Percentiles rank a stretch among this genome's conserved stretches.
Evolutionary conservation across 2,888 invertebrate species (phyloP).

Genomic region (Dryobota labecula): DNA sequence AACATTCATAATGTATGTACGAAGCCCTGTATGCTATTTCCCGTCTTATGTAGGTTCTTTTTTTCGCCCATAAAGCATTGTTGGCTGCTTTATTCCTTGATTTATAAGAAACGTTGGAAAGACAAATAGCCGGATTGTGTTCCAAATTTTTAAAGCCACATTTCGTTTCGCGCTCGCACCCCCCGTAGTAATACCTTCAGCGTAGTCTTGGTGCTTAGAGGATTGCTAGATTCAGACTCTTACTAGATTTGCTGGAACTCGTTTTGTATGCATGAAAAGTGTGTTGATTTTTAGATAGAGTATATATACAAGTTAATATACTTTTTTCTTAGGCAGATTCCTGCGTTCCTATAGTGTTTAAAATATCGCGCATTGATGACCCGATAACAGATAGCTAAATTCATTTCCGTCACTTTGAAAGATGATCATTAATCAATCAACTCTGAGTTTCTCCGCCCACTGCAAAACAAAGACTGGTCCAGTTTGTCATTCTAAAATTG

Average conservation of each 20-base stretch:
- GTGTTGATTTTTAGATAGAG: slow-evolving; percentile 18
- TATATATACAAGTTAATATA: neutral
- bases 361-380: neutral
- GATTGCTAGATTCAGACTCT: slow-evolving; percentile 59
- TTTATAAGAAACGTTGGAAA: slow-evolving; percentile 94
- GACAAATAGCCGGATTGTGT: slow-evolving; percentile 95
- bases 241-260: slow-evolving; percentile 52
- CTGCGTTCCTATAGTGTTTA: neutral
- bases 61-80: slow-evolving; percentile 91
- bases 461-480: slow-evolving; percentile 11
- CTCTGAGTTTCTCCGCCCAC: neutral
- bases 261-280: slow-evolving; percentile 43
- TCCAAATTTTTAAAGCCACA: slow-evolving; percentile 95
- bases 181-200: slow-evolving; percentile 80
- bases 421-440: slow-evolving; percentile 32
- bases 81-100: slow-evolving; percentile 92
- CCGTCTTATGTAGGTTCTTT: slow-evolving; percentile 90
- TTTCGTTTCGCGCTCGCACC: slow-evolving; percentile 92
- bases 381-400: neutral
- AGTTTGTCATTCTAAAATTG: slow-evolving; percentile 14
- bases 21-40: slow-evolving; percentile 89
- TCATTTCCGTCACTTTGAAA: slow-evolving; percentile 6
- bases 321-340: neutral
- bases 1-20: slow-evolving; percentile 88
- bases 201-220: slow-evolving; percentile 78